Conservation (phyloP, 2,113 vertebrate species). For the Lagopus leucura region DNA sequence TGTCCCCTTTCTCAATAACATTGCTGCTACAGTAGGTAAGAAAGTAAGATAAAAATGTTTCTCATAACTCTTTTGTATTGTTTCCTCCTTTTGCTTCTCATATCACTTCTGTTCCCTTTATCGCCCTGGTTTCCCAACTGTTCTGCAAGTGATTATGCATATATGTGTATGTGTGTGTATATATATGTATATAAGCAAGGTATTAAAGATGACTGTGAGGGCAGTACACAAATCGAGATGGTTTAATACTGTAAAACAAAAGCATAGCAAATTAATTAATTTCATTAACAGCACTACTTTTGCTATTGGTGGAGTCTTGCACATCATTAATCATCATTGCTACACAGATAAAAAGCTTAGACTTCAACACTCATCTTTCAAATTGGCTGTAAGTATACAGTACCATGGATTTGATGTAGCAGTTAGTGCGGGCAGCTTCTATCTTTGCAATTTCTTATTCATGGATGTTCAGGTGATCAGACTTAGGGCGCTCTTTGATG, state of each 20-base stretch:
- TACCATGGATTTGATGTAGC: not conserved
- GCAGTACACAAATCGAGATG: not conserved
- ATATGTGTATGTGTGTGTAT: not conserved
- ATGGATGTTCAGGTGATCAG: not conserved
- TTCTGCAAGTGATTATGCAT: not conserved
- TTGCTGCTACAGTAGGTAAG: not conserved
- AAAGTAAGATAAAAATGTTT: not conserved
- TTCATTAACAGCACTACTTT: not conserved
- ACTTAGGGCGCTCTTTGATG: not conserved
- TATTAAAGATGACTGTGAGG: not conserved
- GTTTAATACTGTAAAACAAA: not conserved
- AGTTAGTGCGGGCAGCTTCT: not conserved
- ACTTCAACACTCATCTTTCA: not conserved
- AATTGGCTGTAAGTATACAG: not conserved
- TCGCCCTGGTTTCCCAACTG: not conserved
- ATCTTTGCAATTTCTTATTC: not conserved
- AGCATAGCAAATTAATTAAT: not conserved
- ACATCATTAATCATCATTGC: not conserved
- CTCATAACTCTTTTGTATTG: not conserved
- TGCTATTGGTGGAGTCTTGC: not conserved
- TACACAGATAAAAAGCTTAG: not conserved
- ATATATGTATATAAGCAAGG: not conserved
- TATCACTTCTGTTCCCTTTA: not conserved
- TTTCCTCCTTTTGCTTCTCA: not conserved
- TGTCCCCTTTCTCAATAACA: not conserved